Evolutionary conservation across 2,888 invertebrate species (phyloP), one percentile per base, ranked within the genome.

Genomic region (Philereme vetulata): DNA sequence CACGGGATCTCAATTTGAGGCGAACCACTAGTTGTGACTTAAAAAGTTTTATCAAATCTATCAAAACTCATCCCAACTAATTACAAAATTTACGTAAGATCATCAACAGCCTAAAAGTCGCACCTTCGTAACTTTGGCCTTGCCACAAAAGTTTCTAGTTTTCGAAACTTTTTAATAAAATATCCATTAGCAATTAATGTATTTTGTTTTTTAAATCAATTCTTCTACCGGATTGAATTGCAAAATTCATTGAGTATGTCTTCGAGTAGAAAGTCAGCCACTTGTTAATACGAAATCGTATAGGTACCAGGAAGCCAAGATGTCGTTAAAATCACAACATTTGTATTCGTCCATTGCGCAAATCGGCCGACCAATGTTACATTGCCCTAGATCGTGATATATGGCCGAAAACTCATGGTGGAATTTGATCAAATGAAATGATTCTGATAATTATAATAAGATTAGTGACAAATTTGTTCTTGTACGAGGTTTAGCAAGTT

Each of bases 281-380:
- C 72, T 67, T 65, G 57, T 62, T 79, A 80, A 85, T 84, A 82
- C 80, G 70, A 80, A 86, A 82, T 81, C 65, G 56, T 55, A 44
- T 49, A 81, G 1, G 1, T 21, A 21, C 72, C 74, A 80, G 77
- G 78, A 82, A 82, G 74, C 67, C 60, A 67, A 68, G 74, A 77
- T 75, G 75, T 77, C 71, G 66, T 73, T 73, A 73, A 71, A 78
- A 72, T 77, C 69, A 72, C 72, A 61, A 71, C 71, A 74, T 79
- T 75, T 71, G 74, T 72, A 71, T 78, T 75, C 71, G 60, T 64
- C 10, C 9, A 60, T 80, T 78, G 64, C 76, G 72, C 69, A 80
- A 80, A 71, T 66, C 60, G 57, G 46, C 36, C 51, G 51, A 36
- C 47, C 36, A 64, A 62, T 49, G 63, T 64, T 59, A 46, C 63